phyloP scores from a whole-genome alignment of 2,888 invertebrate genomes.

The Plagodis dolabraria region DNA sequence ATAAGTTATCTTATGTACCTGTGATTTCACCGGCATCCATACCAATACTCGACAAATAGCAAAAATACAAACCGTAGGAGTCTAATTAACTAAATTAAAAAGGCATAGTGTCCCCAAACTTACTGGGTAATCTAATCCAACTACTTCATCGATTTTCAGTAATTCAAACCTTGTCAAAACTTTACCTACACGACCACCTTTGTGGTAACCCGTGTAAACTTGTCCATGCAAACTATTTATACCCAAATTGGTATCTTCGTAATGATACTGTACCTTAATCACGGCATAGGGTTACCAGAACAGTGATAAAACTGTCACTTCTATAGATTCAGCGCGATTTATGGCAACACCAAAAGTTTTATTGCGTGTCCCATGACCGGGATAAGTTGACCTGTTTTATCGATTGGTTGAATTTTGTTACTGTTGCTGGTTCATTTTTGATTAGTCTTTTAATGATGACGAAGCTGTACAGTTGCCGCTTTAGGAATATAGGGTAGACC shows the following conservation, averaged over 20 bases:
- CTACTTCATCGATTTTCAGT: too few relatives aligned
- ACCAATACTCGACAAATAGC: too few relatives aligned
- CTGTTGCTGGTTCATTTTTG: not conserved
- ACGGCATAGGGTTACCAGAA: conserved; percentile 28
- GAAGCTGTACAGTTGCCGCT: too few relatives aligned
- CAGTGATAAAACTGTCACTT: conserved; percentile 38
- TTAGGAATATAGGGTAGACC: too few relatives aligned
- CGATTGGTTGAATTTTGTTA: conserved; percentile 10
- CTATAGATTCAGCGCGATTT: conserved; percentile 37
- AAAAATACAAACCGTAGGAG: too few relatives aligned
- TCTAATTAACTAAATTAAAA: too few relatives aligned
- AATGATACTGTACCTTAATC: conserved; percentile 30
- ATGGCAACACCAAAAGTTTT: conserved; percentile 34
- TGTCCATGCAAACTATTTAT: conserved; percentile 10
- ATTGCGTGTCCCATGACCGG: conserved; percentile 22
- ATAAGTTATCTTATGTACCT: too few relatives aligned
- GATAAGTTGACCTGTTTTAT: conserved; percentile 15
- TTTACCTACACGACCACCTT: conserved; percentile 1
- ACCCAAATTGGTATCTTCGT: conserved; percentile 20
- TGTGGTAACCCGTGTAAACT: conserved; percentile 27
- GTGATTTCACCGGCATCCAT: too few relatives aligned
- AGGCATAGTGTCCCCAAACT: too few relatives aligned
- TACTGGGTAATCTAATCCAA: too few relatives aligned
- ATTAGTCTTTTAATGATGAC: not conserved
- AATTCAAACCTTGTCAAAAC: not conserved